Evolutionary conservation across 2,797 vertebrate species (phyloP), one percentile per base, ranked within the genome.

Genomic region (Gymnocypris eckloni): DNA sequence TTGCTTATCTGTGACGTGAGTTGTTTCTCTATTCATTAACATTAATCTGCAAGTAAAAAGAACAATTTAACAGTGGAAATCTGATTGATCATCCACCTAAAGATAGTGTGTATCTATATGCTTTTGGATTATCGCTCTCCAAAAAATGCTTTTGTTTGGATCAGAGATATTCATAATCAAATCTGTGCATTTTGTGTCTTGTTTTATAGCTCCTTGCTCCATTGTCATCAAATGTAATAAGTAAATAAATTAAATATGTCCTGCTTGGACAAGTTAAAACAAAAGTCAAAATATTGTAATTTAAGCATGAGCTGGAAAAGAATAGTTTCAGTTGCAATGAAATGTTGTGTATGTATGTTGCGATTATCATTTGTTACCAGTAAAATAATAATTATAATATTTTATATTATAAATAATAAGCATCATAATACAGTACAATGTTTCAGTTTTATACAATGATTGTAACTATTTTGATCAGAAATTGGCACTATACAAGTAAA

Each of bases 41-140:
- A 28, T n/a, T 33, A 66, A 43, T 79, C n/a, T 80, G 25, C 28
- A 50, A 80, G 43, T 2, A 45, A 66, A 79, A 79, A 48, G 10
- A 66, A 37, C 41, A 80, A 15, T 13, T 67, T 48, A 50, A 45
- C 43, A 37, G 25, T 22, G 43, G 13, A 37, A 37, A 54, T 39
- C 28, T 20, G 18, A 52, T 39, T 54, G 18, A 52, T 52, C 8
- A 12, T 52, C 45, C 45, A 50, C n/a, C 25, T 73, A 45, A 61
- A 59, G 22, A 64, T 8, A 25, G n/a, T 13, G 59, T 25, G n/a
- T 11, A 64, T 61, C 10, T 25, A 25, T 61, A 10, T 61, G 56
- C n/a, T 25, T 61, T 2, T 4, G 10, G 4, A 25, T n/a, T 25
- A 12, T 25, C 22, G 0, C 56, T 12, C 11, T 61, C 15, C 70